Conservation (phyloP, 2,797 vertebrate species). For the Capromys pilorides region DNA sequence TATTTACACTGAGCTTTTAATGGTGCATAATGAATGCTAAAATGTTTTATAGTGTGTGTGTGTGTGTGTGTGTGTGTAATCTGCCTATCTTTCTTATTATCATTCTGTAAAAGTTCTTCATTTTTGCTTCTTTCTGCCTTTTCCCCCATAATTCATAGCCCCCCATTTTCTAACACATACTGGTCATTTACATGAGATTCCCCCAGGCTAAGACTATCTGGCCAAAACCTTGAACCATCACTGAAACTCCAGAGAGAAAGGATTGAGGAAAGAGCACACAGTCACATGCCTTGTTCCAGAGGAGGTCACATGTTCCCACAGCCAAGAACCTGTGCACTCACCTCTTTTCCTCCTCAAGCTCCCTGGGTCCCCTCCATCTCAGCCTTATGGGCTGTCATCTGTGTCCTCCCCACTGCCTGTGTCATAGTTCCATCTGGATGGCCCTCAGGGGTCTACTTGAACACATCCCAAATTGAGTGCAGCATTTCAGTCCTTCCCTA, state of each 20-base stretch:
- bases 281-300: background rate
- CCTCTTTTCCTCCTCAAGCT: background rate
- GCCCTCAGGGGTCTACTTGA: background rate
- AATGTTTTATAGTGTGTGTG: no score
- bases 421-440: background rate
- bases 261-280: background rate
- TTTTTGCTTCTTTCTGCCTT: background rate
- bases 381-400: background rate
- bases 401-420: background rate
- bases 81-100: slow-evolving; percentile 7
- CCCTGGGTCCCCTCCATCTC: background rate
- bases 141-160: background rate
- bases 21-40: no score
- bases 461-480: background rate
- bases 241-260: background rate
- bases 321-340: background rate
- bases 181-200: background rate
- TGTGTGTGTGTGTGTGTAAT: background rate
- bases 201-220: background rate
- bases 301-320: background rate
- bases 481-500: background rate
- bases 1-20: no score
- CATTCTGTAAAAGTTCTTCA: no score
- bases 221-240: background rate
- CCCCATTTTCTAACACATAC: background rate